A percentile compares a stretch with the other conserved stretches of the same genome.
These are phyloP conservation scores for Drosophila punjabiensis DNA, from an alignment of 1,140 invertebrate species.

Conservation along the genomic window DNA sequence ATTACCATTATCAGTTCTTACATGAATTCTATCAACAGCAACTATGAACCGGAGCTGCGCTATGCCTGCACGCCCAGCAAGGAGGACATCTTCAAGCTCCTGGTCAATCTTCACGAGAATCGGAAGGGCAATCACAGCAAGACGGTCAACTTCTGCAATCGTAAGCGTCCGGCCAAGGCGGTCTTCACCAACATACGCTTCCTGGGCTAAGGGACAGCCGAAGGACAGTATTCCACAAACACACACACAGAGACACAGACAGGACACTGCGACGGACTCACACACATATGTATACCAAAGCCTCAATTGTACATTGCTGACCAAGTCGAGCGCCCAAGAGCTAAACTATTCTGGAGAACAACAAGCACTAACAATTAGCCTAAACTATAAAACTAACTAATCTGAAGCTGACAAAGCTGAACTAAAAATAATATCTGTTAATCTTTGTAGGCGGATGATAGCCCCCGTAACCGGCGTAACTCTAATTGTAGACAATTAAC, in stretches of 20 bases:
- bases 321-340: conserved; percentile 62
- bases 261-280: conserved; percentile 16
- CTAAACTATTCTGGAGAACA: conserved; percentile 50
- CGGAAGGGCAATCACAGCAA: conserved; percentile 86
- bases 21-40: conserved; percentile 84
- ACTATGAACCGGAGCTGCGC: conserved; percentile 87
- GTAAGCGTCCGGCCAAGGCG: conserved; percentile 87
- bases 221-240: neutral
- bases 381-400: conserved; percentile 41
- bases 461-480: conserved; percentile 9
- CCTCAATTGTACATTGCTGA: conserved; percentile 82
- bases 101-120: conserved; percentile 88
- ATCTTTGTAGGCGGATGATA: conserved; percentile 20
- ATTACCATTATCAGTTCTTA: conserved; percentile 83
- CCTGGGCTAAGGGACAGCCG: conserved; percentile 84
- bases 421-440: conserved; percentile 18
- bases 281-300: conserved; percentile 75
- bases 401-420: conserved; percentile 6
- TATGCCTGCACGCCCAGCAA: conserved; percentile 87
- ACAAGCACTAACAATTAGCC: conserved; percentile 76
- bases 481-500: conserved; percentile 54
- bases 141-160: conserved; percentile 88
- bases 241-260: conserved; percentile 13
- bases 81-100: conserved; percentile 87
- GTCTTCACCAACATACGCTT: conserved; percentile 89